Base-by-base conservation (phyloP, 2,113 vertebrate genomes). In the Sphyrna mokarran region DNA sequence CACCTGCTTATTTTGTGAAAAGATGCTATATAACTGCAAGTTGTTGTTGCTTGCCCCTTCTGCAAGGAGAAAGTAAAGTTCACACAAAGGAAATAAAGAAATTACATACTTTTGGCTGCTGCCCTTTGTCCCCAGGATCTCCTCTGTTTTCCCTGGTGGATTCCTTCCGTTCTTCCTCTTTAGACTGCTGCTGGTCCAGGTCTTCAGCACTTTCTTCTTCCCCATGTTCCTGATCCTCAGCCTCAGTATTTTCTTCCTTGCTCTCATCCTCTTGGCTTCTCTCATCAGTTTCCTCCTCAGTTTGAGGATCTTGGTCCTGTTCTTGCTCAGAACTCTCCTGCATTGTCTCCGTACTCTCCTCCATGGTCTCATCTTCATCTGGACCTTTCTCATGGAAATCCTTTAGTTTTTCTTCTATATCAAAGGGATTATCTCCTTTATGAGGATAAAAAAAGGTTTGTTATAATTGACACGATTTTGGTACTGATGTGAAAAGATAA, bases 341-440 rank as follows among this genome's bases (percentile, higher is more conserved):
- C n/a, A 95, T 97, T 96, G 85, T 97, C 43, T 96, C 4, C 0
- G 70, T 23, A 96, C n/a, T 97, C 96, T 96, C 97, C 96, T 61
- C 72, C 72, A 76, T 9, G 8, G 72, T 76, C 72, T 76, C 72
- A 76, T 96, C 96, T 0, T 96, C 97, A n/a, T 97, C 97, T 29
- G 80, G 58, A 40, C 4, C 54, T 94, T 97, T 95, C 96, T 98
- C 98, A 48, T 98, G 97, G 85, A 97, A 95, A 86, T 98, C 97
- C 95, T 96, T 48, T 93, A 97, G 90, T 96, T 98, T 98, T 54
- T 99, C 98, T 95, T 98, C 98, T 54, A 99, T 97, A 96, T 99
- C 98, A 95, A 98, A 98, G 26, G 98, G 98, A 97, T 98, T 99
- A 76, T 98, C 98, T 96, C 68, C 97, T 98, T 98, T 95, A 89